These are phyloP conservation scores for Portunus trituberculatus DNA, from an alignment of 1,140 invertebrate genomes.

Conservation along the genomic window DNA sequence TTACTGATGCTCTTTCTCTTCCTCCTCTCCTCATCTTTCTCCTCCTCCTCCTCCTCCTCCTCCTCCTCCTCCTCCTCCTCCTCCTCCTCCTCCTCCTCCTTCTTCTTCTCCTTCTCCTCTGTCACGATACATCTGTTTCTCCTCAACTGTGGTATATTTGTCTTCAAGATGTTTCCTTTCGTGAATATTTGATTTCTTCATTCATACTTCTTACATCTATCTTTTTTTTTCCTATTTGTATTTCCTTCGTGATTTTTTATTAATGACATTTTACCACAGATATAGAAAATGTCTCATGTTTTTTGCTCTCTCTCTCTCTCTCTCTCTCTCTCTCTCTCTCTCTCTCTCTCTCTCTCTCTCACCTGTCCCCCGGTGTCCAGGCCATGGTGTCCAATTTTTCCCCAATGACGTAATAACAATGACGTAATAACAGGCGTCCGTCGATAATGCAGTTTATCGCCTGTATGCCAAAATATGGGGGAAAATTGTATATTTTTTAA, in stretches of 20 bases:
- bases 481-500: conserved; percentile 37
- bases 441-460: conserved; percentile 57
- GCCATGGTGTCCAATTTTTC: conserved; percentile 25
- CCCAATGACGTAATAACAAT: conserved; percentile 56
- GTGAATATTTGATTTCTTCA: too few species aligned
- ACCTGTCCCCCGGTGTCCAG: background rate
- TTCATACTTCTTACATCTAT: too few species aligned
- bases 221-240: background rate
- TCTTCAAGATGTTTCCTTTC: too few species aligned
- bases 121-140: too few species aligned
- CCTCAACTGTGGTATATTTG: too few species aligned
- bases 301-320: background rate
- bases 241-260: background rate
- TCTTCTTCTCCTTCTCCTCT: background rate
- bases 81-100: background rate
- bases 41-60: background rate
- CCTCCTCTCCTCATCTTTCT: background rate
- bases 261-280: too few species aligned
- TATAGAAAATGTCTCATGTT: background rate
- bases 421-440: conserved; percentile 57
- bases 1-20: background rate
- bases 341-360: background rate
- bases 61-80: background rate
- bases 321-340: conserved; percentile 13
- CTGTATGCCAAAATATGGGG: conserved; percentile 53